Evolutionary conservation across 1,140 invertebrate species (phyloP), one percentile per base, ranked within the genome.

Genomic region (Mamestra configurata): DNA sequence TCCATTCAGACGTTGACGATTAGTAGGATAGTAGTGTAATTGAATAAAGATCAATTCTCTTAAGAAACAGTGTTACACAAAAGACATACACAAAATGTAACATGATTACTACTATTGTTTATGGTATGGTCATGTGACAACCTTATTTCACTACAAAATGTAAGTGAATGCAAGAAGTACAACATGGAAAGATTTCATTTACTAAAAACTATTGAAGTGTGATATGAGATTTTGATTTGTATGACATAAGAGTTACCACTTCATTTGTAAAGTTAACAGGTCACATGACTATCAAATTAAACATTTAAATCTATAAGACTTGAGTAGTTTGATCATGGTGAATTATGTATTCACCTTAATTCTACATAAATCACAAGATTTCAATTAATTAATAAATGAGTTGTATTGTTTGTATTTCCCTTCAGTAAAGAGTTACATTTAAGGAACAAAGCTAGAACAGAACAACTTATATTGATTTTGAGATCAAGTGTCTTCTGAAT

Each of bases 51-150:
- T 31, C 27, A 31, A 31, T 31, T 31, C 5, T 5, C n/a, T n/a
- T n/a, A n/a, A n/a, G 35, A 11, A 43, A 40, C 8, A 43, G 40
- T 43, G 51, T 53, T 53, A 53, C 51, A 53, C n/a, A 8, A 2
- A 22, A 6, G 8, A 24, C 1, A 10, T 22, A 31, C 1, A 31
- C 1, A 53, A 53, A 22, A 0, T 22, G 20, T 53, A 57, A 27
- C 22, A 57, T 22, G 51, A 55, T 57, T 24, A 57, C 7, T 57
- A 24, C 13, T n/a, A 35, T 61, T 61, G 59, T 61, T 61, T 61
- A 61, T 61, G 59, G 59, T 61, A n/a, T 37, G 13, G 59, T 61
- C 59, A 61, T 61, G 59, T 61, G 59, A 61, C 59, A 35, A 35
- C 18, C 22, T 61, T n/a, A 18, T 18, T 37, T 37, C 6, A 18